Evolutionary conservation across 2,797 vertebrate species (phyloP).

Genomic region (Alcedo atthis): DNA sequence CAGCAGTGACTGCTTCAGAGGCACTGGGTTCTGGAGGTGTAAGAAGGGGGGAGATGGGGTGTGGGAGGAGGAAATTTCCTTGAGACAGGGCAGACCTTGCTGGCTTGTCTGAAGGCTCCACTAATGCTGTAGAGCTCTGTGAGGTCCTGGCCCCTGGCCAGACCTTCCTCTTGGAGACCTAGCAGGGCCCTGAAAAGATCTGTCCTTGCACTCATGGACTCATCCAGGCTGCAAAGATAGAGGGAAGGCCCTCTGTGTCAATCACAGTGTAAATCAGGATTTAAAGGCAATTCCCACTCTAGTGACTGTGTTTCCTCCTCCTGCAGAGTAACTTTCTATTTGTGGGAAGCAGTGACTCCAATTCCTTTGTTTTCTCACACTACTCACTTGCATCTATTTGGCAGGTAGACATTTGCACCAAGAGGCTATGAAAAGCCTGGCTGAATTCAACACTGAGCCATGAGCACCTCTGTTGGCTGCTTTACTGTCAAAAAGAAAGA

Average conservation of each 20-base stretch:
- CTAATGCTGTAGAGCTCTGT: background rate
- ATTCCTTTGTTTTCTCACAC: background rate
- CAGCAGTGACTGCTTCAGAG: background rate
- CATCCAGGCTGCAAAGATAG: background rate
- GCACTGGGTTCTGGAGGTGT: background rate
- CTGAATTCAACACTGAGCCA: background rate
- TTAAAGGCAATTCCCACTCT: background rate
- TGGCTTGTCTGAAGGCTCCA: background rate
- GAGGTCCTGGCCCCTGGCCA: background rate
- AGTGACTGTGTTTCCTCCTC: background rate
- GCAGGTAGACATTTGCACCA: background rate
- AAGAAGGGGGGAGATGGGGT: background rate
- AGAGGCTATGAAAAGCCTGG: background rate
- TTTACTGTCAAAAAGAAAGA: background rate
- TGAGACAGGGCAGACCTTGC: background rate
- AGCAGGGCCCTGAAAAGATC: background rate
- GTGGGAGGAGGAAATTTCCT: background rate
- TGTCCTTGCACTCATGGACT: background rate
- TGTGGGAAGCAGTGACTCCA: background rate
- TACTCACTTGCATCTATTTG: background rate
- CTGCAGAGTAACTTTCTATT: background rate
- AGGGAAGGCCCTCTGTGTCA: background rate
- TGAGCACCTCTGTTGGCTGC: background rate
- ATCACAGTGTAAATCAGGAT: background rate
- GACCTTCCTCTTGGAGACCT: background rate